Percentiles rank a stretch among this genome's conserved stretches.
These are phyloP conservation scores for Neogale vison DNA, from an alignment of 2,113 vertebrate species.

Conservation along the genomic window DNA sequence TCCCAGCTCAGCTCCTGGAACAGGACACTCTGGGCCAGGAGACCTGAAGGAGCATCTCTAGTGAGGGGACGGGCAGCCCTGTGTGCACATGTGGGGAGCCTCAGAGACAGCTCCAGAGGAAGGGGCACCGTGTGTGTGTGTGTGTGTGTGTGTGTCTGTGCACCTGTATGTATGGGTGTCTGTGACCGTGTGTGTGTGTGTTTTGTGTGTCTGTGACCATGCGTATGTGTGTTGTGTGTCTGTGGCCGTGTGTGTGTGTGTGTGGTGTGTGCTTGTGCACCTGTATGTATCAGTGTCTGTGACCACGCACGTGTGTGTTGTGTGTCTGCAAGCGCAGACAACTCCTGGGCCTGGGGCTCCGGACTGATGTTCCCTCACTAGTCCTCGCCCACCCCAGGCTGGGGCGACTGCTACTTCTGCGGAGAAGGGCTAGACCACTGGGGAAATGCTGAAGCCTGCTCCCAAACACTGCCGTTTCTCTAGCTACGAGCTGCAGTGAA, in stretches of 20 bases:
- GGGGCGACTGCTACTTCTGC: neutral
- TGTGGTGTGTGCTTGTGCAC: too few species aligned
- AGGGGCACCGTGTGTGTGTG: neutral
- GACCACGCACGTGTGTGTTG: neutral
- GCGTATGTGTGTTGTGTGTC: neutral
- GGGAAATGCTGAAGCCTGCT: neutral
- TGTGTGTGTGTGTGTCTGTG: neutral
- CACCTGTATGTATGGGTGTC: too few species aligned
- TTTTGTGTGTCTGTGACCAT: too few species aligned
- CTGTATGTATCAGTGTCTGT: too few species aligned
- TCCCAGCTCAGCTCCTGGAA: neutral
- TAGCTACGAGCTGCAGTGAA: neutral
- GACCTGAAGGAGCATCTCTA: rapidly evolving
- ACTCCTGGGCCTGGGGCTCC: neutral
- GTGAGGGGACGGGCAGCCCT: neutral
- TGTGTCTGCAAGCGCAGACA: neutral
- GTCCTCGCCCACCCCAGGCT: neutral
- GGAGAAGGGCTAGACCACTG: neutral
- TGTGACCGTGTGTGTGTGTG: neutral
- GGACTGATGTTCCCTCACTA: neutral
- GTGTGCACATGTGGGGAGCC: rapidly evolving
- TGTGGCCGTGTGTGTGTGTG: too few species aligned
- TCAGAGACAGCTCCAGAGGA: neutral
- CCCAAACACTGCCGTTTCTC: neutral
- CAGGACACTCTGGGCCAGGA: neutral